A percentile compares a stretch with the other conserved stretches of the same genome.
phyloP scores from a whole-genome alignment of 2,888 invertebrate genomes.

The Brachylomia viminalis region DNA sequence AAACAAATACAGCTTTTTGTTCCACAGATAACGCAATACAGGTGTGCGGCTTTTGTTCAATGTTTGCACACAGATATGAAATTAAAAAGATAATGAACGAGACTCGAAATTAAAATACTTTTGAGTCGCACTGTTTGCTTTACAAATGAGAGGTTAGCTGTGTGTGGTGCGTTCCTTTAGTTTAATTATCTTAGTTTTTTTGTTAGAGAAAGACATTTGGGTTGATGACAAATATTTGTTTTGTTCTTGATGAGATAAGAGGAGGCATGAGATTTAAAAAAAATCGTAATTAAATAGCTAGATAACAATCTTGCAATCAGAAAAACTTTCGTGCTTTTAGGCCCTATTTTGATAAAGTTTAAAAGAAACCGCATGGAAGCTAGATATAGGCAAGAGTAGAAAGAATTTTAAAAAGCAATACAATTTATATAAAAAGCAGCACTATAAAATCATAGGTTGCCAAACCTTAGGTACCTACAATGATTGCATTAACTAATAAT shows the following conservation, averaged over 20 bases:
- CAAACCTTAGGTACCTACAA: not conserved
- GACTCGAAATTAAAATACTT: conserved; percentile 75
- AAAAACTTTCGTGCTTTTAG: too few relatives aligned
- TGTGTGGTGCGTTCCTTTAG: conserved; percentile 59
- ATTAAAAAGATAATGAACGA: conserved; percentile 79
- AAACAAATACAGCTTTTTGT: conserved; percentile 75
- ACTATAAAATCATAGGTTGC: not conserved
- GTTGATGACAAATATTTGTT: conserved; percentile 53
- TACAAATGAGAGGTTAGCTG: conserved; percentile 62
- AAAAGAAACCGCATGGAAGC: not conserved
- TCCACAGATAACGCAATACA: conserved; percentile 67
- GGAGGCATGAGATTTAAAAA: not conserved
- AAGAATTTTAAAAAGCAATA: too few relatives aligned
- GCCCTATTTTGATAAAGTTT: not conserved
- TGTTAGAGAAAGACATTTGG: conserved; percentile 33
- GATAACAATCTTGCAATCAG: not conserved
- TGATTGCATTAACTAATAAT: not conserved
- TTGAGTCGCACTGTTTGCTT: conserved; percentile 67
- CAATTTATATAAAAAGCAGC: too few relatives aligned
- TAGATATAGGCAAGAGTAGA: not conserved
- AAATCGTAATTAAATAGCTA: not conserved
- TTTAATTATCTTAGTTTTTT: conserved; percentile 59
- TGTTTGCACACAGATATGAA: conserved; percentile 78
- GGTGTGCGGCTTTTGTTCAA: conserved; percentile 74
- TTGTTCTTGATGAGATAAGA: conserved; percentile 41